Evolutionary conservation across 2,888 invertebrate genomes (phyloP).

Genomic region (Hipparchia sbordonii): DNA sequence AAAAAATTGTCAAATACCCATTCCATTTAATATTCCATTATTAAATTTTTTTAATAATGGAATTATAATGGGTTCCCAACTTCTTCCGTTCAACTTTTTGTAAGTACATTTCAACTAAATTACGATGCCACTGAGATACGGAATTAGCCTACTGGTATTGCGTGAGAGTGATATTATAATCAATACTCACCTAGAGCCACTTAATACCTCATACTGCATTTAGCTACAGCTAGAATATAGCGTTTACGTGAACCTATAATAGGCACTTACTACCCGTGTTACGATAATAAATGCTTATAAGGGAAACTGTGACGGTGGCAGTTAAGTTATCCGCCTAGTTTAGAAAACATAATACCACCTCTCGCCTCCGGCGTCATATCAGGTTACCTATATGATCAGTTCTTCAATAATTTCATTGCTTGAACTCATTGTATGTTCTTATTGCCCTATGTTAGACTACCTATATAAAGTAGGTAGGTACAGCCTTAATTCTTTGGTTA

Average conservation of each 20-base stretch:
- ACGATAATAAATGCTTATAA: slow-evolving; percentile 29
- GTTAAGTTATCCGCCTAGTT: slow-evolving; percentile 19
- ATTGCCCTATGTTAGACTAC: not conserved
- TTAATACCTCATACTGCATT: slow-evolving; percentile 31
- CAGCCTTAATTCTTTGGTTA: not conserved
- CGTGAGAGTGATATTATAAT: slow-evolving; percentile 37
- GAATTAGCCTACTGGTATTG: slow-evolving; percentile 14
- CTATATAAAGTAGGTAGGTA: too few relatives aligned
- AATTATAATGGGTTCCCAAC: too few relatives aligned
- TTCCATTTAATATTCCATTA: too few relatives aligned
- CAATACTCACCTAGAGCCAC: slow-evolving; percentile 31
- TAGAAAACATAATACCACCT: slow-evolving; percentile 16
- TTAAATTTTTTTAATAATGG: too few relatives aligned
- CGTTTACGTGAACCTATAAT: slow-evolving; percentile 28
- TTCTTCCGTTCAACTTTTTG: not conserved
- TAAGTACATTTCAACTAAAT: not conserved
- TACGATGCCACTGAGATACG: not conserved
- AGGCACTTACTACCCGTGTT: slow-evolving; percentile 14
- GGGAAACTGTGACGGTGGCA: slow-evolving; percentile 20
- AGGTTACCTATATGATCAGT: not conserved
- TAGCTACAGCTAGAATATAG: slow-evolving; percentile 28
- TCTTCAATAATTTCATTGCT: too few relatives aligned
- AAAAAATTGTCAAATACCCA: too few relatives aligned
- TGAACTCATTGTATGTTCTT: not conserved
- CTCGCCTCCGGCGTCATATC: not conserved